phyloP scores from a whole-genome alignment of 2,888 invertebrate species.

The Plebejus melissa region DNA sequence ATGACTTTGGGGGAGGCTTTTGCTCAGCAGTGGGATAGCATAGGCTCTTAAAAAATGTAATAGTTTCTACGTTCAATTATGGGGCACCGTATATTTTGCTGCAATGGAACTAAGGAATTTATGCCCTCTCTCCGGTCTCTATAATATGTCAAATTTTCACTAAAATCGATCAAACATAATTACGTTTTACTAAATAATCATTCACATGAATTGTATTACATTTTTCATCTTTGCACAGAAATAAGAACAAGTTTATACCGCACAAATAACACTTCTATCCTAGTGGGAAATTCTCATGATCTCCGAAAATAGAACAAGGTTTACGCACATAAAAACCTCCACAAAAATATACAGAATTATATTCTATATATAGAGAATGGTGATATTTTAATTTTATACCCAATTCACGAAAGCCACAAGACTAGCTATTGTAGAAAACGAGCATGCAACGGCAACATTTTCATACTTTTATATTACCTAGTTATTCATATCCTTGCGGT shows the following conservation, averaged over 20 bases:
- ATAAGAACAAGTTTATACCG: not conserved
- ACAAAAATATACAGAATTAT: slow-evolving; percentile 15
- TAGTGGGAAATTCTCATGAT: not conserved
- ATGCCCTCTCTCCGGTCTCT: too few relatives aligned
- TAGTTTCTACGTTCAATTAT: not conserved
- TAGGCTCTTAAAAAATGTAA: not conserved
- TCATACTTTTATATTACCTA: not conserved
- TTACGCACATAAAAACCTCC: not conserved
- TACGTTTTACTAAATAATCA: too few relatives aligned
- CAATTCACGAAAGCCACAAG: slow-evolving; percentile 16
- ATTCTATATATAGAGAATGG: not conserved
- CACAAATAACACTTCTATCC: not conserved
- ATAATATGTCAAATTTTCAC: not conserved
- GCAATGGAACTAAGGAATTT: not conserved
- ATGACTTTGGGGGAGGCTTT: too few relatives aligned
- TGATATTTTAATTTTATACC: slow-evolving; percentile 9
- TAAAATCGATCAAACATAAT: too few relatives aligned
- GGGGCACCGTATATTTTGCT: not conserved
- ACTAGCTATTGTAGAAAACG: slow-evolving; percentile 1
- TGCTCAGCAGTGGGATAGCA: too few relatives aligned
- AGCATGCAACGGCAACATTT: slow-evolving; percentile 9
- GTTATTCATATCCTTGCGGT: slow-evolving; percentile 20
- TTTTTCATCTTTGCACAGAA: not conserved
- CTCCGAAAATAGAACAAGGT: not conserved
- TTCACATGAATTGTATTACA: too few relatives aligned